Evolutionary conservation across 2,113 vertebrate genomes (phyloP), one percentile per base, ranked within the genome.

Genomic region (Trichechus manatus): DNA sequence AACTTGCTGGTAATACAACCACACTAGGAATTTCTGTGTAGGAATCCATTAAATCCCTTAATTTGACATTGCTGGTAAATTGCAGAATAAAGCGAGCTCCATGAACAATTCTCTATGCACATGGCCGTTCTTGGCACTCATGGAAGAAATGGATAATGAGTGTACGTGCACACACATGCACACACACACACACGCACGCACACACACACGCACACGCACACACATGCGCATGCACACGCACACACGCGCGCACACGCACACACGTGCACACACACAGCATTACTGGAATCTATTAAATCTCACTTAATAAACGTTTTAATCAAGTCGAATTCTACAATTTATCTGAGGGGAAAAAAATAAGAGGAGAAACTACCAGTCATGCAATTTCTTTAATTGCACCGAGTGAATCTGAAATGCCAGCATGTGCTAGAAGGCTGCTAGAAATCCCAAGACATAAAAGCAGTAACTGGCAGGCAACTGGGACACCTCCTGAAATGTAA

Each of bases 1-100:
- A 98, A 98, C 97, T 97, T 98, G 92, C 98, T 98, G 97, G 98
- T 98, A 97, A 96, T 97, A 97, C 95, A 98, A 97, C 96, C 92
- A 98, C 90, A 93, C 94, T 79, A 98, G 94, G 96, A 98, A 98
- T 98, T 98, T 98, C 98, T 98, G 96, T 97, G 96, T 95, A 98
- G 97, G 98, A 99, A 98, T 98, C 98, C 97, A 98, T 98, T 98
- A 98, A 98, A 97, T 9, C 47, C 74, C 92, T 80, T 98, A 98
- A 98, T 98, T 98, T 98, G 97, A 98, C 97, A 97, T 94, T 98
- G 98, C 0, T 1, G 95, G 98, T 97, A 98, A 98, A 98, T 98
- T 97, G 96, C 63, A 91, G 97, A 90, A 97, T 93, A 98, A 96
- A 98, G 96, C 42, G 15, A 97, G 74, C 90, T 97, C 94, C 89